Conservation (phyloP, 2,113 vertebrate species). For the Excalfactoria chinensis region DNA sequence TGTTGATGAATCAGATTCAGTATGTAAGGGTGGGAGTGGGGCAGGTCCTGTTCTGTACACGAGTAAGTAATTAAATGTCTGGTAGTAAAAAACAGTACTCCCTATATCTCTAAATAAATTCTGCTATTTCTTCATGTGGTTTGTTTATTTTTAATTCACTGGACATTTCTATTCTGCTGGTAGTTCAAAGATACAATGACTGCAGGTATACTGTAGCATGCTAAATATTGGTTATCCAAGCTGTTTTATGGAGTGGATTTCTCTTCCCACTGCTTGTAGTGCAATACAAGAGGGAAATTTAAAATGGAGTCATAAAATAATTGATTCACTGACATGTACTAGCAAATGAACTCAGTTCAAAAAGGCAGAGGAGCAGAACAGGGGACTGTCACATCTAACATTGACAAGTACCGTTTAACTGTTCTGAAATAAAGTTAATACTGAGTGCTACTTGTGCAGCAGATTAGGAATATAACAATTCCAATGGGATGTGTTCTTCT, state of each 20-base stretch:
- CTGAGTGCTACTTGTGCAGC: constrained; percentile 37
- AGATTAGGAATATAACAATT: constrained; percentile 18
- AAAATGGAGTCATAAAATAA: constrained; percentile 72
- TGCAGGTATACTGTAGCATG: constrained; percentile 2
- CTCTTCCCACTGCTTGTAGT: constrained; percentile 44
- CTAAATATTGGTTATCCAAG: constrained; percentile 22
- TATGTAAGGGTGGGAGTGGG: background rate
- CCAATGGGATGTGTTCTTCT: background rate
- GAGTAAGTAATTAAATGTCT: background rate
- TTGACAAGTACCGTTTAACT: constrained; percentile 61
- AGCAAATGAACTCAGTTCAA: constrained; percentile 66
- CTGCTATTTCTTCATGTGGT: background rate
- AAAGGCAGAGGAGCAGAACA: constrained; percentile 59
- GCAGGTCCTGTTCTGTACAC: background rate
- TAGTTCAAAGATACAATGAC: constrained; percentile 52
- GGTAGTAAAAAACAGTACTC: constrained; percentile 2
- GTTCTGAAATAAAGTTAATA: constrained; percentile 52
- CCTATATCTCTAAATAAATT: background rate
- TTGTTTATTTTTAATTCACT: constrained; percentile 62
- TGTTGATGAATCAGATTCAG: background rate
- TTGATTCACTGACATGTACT: constrained; percentile 65
- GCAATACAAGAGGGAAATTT: constrained; percentile 66
- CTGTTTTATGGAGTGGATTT: constrained; percentile 66
- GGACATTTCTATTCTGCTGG: constrained; percentile 19
- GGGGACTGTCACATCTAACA: constrained; percentile 67